A percentile compares a stretch with the other conserved stretches of the same genome.
Conservation (phyloP, 2,797 vertebrate genomes). For the Kryptolebias ocellatus region DNA sequence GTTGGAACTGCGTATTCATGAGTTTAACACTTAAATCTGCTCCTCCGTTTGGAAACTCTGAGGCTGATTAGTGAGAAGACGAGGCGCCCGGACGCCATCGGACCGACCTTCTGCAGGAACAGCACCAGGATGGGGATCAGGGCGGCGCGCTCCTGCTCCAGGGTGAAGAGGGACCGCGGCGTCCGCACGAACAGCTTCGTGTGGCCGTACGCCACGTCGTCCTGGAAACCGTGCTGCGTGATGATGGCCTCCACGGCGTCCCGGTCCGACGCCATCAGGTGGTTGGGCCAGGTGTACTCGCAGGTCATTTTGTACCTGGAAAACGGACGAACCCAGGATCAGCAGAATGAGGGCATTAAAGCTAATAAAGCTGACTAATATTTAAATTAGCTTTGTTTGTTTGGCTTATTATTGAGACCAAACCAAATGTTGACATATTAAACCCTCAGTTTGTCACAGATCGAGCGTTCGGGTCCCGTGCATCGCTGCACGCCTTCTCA, state of each 20-base stretch:
- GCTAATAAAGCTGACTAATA: no score
- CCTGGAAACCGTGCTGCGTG: conserved; percentile 88
- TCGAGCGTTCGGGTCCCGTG: not conserved
- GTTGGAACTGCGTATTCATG: conserved; percentile 53
- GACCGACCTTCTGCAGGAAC: conserved; percentile 91
- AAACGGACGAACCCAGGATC: not conserved
- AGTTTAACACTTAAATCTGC: conserved; percentile 31
- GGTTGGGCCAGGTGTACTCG: conserved; percentile 97
- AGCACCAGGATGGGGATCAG: conserved; percentile 93
- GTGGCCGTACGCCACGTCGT: conserved; percentile 89
- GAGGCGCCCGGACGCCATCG: no score
- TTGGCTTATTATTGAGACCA: no score
- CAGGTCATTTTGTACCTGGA: conserved; percentile 95
- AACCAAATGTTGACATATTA: no score
- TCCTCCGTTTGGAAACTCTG: conserved; percentile 20
- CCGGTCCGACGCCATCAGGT: conserved; percentile 87
- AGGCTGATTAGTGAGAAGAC: not conserved
- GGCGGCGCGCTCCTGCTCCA: conserved; percentile 87
- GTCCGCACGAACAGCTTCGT: conserved; percentile 92
- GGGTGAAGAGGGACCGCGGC: conserved; percentile 84
- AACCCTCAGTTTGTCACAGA: no score
- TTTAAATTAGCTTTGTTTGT: no score
- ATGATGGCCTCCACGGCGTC: conserved; percentile 89
- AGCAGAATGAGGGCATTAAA: not conserved
- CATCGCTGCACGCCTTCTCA: conserved; percentile 43